Base-by-base conservation (phyloP, 2,888 invertebrate genomes). In the Eudemis profundana region DNA sequence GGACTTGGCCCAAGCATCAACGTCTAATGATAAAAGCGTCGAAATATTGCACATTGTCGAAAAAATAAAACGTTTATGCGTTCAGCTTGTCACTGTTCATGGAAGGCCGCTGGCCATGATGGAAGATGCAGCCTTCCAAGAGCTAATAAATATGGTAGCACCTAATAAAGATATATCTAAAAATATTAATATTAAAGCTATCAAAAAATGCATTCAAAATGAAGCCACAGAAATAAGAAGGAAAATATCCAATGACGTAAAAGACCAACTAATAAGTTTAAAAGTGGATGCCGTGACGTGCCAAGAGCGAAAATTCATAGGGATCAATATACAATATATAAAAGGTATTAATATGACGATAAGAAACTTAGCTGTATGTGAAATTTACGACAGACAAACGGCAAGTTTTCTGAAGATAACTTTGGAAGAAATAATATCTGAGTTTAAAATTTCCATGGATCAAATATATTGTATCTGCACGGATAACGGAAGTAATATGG, bases 91-190 rank as follows among this genome's bases (percentile, higher is more conserved):
- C n/a, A 49, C 29, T 2, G 29, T 29, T 15, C 49, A 49, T 29
- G 49, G 49, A 10, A 49, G 49, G 15, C 49, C 49, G 15, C 27
- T 49, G 12, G 49, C 49, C 21, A 49, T 49, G 49, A 49, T 49
- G 49, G 49, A 49, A 49, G 49, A 49, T 15, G 49, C n/a, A 29
- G 49, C 49, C 0, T 49, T 49, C 15, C 27, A 49, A 4, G 29
- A 49, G 3, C 27, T 27, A 15, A 3, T n/a, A n/a, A n/a, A n/a
- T n/a, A n/a, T n/a, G n/a, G n/a, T n/a, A n/a, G n/a, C n/a, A n/a
- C n/a, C n/a, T n/a, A n/a, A n/a, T n/a, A 47, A 47, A 3, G 47
- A 47, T 4, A 23, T 17, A 10, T n/a, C 21, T 23, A 47, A 23
- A 47, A 23, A n/a, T 21, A 47, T n/a, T n/a, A 23, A 47, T n/a